Base-by-base conservation (phyloP, 2,888 invertebrate genomes). In the Notodonta dromedarius region DNA sequence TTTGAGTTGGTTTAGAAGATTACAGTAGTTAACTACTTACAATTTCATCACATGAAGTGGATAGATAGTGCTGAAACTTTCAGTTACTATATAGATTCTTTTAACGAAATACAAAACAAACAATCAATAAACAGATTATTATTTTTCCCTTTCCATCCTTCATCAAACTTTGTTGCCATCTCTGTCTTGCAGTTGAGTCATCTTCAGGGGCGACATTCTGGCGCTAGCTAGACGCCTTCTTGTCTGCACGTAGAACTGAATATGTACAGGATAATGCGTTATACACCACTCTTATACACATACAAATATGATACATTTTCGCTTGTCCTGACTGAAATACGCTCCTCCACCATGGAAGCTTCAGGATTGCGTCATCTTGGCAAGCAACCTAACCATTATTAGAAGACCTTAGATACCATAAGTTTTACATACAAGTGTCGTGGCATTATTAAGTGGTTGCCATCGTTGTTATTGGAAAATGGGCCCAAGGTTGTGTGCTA, bases 291-390 rank as follows among this genome's bases (percentile, higher is more conserved):
- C 64, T 62, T 76, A 78, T 58, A 0, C 0, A 53, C 4, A 40
- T 9, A 1, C 0, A 0, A 3, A 52, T 66, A 80, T 63, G 63
- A 66, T 24, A 42, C 4, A 57, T 61, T 77, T 79, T 78, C 0
- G 56, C 7, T 9, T 63, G 46, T 4, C 2, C n/a, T 4, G 50
- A 44, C 14, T 12, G 55, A 40, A n/a, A 42, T 35, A 56, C 40
- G 52, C 50, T 67, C 65, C 62, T 65, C 64, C 67, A 64, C 66
- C 71, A 78, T 77, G 77, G 76, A 77, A 76, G 71, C 69, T 68
- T 66, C 73, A 78, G 77, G 67, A 83, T 85, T 83, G 71, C 87
- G 85, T 87, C 86, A 86, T 77, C 54, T 54, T 39, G 54, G 39
- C 54, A 54, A 54, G 54, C 14, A 44, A n/a, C n/a, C 35, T 50